phyloP scores from a whole-genome alignment of 1,140 invertebrate genomes.

The Drosophila guanche region DNA sequence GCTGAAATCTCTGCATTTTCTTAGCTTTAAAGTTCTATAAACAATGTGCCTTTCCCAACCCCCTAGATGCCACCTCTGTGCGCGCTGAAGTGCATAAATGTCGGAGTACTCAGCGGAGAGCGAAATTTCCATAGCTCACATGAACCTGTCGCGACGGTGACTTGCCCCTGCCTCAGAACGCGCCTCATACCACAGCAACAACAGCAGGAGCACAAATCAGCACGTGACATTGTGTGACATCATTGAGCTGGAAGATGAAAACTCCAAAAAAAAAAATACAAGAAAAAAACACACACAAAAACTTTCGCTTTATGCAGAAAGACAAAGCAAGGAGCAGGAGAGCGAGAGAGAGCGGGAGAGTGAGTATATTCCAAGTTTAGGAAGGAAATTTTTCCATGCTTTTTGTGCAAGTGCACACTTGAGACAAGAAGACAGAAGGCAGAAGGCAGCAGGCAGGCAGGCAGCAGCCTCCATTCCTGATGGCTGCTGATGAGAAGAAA shows the following conservation, averaged over 20 bases:
- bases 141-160: constrained; percentile 37
- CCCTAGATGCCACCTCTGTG: constrained; percentile 35
- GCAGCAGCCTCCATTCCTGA: background rate
- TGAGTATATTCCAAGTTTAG: constrained; percentile 34
- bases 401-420: constrained; percentile 72
- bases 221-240: constrained; percentile 79
- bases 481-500: constrained; percentile 20
- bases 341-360: too few relatives aligned
- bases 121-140: constrained; percentile 39
- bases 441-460: constrained; percentile 4
- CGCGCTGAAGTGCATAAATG: constrained; percentile 77
- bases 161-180: background rate
- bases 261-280: constrained; percentile 33
- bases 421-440: constrained; percentile 52
- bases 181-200: too few relatives aligned
- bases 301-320: constrained; percentile 71
- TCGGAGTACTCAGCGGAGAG: constrained; percentile 53
- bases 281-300: constrained; percentile 39
- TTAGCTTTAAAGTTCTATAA: too few relatives aligned
- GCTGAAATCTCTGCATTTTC: too few relatives aligned
- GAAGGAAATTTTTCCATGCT: constrained; percentile 5
- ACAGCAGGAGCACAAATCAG: constrained; percentile 41
- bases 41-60: too few relatives aligned
- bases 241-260: constrained; percentile 74
- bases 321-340: constrained; percentile 48